Conservation (phyloP, 2,888 invertebrate genomes). For the Drosophila melanosoma region DNA sequence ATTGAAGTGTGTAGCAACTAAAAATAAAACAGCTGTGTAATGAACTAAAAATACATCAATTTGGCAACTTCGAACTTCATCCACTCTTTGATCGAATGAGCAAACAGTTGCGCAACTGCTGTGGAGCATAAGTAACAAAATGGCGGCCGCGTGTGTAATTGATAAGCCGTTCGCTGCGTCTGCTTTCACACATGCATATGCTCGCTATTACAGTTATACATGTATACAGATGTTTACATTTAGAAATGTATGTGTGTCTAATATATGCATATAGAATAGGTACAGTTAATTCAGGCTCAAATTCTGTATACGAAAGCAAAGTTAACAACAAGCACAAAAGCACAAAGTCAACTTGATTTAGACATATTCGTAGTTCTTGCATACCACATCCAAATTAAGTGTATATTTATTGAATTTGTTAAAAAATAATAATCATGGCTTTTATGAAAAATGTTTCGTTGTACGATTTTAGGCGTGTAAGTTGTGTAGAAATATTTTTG, state of each 20-base stretch:
- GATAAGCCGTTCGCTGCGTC: slow-evolving; percentile 31
- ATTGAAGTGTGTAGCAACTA: background rate
- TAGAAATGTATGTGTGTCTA: background rate
- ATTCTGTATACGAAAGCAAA: background rate
- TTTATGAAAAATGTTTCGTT: no score
- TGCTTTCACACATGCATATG: slow-evolving; percentile 20
- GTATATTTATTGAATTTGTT: no score
- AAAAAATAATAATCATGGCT: no score
- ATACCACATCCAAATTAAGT: no score
- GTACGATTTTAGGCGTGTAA: background rate
- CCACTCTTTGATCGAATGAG: background rate
- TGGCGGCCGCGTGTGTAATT: background rate
- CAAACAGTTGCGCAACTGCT: background rate
- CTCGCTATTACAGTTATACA: background rate
- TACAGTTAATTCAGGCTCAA: slow-evolving; percentile 60
- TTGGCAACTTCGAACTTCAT: slow-evolving; percentile 1
- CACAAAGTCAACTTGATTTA: background rate
- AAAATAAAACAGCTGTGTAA: background rate
- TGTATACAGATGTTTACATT: background rate
- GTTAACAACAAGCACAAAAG: background rate
- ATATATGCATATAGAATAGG: slow-evolving; percentile 30
- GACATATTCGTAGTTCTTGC: background rate
- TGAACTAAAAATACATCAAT: background rate
- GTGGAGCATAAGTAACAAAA: background rate
- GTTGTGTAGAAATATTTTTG: background rate